Evolutionary conservation across 2,888 invertebrate genomes (phyloP).

Genomic region (Eilema griseolum): DNA sequence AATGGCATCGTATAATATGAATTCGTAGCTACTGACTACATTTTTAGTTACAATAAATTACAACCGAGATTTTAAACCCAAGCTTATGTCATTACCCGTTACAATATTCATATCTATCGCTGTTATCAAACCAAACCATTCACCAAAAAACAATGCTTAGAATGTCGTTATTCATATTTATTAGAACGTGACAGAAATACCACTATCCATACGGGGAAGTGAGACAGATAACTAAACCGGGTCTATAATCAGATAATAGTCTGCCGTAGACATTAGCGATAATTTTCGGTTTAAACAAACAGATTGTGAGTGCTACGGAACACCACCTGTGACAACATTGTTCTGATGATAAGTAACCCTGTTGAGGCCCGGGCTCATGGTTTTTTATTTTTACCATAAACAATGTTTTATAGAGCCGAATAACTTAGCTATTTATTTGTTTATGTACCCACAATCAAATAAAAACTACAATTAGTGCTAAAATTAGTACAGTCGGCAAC

Average conservation of each 20-base stretch:
- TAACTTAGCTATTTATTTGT: background rate
- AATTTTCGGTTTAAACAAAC: constrained; percentile 71
- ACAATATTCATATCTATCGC: constrained; percentile 37
- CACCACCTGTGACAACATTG: constrained; percentile 72
- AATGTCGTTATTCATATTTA: constrained; percentile 40
- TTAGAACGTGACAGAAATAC: constrained; percentile 33
- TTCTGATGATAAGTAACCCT: constrained; percentile 61
- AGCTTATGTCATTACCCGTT: constrained; percentile 24
- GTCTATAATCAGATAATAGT: constrained; percentile 63
- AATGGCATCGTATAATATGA: too few species aligned
- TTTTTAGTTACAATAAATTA: background rate
- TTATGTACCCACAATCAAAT: too few species aligned
- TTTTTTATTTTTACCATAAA: constrained; percentile 58
- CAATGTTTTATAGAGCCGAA: constrained; percentile 45
- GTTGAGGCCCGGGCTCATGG: constrained; percentile 64
- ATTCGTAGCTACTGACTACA: background rate
- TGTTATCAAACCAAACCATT: constrained; percentile 42
- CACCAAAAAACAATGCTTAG: constrained; percentile 43
- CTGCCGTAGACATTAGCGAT: constrained; percentile 57
- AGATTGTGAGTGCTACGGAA: constrained; percentile 55
- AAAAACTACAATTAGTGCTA: too few species aligned
- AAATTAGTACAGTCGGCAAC: too few species aligned
- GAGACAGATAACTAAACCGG: constrained; percentile 36
- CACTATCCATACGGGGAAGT: constrained; percentile 22
- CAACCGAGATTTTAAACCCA: background rate